These are phyloP conservation scores for Poeciliopsis gracilis DNA, from an alignment of 2,797 vertebrate genomes.

Conservation along the genomic window DNA sequence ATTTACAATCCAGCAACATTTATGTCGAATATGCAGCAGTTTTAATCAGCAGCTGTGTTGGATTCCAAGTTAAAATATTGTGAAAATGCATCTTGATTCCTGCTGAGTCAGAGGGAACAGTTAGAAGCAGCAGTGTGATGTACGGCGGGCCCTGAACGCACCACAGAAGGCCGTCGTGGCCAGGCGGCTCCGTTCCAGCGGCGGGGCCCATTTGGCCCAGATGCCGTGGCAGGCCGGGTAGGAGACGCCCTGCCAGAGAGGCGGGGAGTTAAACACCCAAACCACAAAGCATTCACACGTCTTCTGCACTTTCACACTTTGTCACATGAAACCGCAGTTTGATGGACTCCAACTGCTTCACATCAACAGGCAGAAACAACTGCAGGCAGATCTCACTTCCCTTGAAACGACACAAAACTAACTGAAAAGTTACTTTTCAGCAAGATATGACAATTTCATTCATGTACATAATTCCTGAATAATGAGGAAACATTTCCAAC, in stretches of 20 bases:
- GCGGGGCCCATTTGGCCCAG: slow-evolving; percentile 94
- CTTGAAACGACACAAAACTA: too few relatives aligned
- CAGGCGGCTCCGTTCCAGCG: slow-evolving; percentile 89
- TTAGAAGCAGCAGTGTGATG: background rate
- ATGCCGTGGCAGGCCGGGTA: slow-evolving; percentile 93
- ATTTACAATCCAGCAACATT: too few relatives aligned
- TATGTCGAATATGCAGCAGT: background rate
- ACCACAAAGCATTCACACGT: background rate
- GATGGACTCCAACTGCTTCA: background rate
- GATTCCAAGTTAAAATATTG: background rate
- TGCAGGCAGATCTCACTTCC: too few relatives aligned
- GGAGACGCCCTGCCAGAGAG: slow-evolving; percentile 84
- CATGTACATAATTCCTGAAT: too few relatives aligned
- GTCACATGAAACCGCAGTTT: background rate
- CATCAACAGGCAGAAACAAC: too few relatives aligned
- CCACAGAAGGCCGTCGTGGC: slow-evolving; percentile 93
- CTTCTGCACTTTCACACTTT: background rate
- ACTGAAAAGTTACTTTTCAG: too few relatives aligned
- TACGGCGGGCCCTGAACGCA: slow-evolving; percentile 56
- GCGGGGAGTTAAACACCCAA: background rate
- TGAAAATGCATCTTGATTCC: background rate
- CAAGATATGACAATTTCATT: too few relatives aligned
- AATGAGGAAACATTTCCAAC: too few relatives aligned
- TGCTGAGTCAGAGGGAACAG: background rate
- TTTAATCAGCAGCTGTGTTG: background rate